Conservation (phyloP, 2,113 vertebrate genomes). For the Phalacrocorax pelagicus region DNA sequence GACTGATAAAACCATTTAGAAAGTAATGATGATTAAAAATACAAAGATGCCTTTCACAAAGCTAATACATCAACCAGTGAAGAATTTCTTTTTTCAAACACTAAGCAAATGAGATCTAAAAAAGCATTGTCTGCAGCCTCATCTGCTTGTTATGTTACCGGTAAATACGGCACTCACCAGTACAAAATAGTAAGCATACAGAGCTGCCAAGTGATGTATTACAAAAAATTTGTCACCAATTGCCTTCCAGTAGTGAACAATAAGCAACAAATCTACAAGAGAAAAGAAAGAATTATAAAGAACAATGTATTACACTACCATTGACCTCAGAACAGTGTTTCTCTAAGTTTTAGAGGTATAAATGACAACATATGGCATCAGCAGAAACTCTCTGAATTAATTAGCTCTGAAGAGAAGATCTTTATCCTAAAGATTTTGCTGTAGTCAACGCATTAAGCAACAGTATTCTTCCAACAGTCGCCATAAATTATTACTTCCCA, state of each 20-base stretch:
- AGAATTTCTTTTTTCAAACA: not conserved
- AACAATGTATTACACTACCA: not conserved
- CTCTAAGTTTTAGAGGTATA: not conserved
- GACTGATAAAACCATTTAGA: not conserved
- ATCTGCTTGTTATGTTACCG: constrained; percentile 73
- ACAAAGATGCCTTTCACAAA: not conserved
- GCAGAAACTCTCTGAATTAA: not conserved
- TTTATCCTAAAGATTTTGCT: not conserved
- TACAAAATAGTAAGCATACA: constrained; percentile 93
- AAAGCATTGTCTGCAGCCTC: constrained; percentile 65
- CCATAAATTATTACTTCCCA: not conserved
- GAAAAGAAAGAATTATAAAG: not conserved
- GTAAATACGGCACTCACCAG: constrained; percentile 90
- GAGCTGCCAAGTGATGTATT: constrained; percentile 90
- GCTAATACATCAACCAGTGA: not conserved
- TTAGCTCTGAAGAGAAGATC: not conserved
- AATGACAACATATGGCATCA: not conserved
- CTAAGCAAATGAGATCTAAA: not conserved
- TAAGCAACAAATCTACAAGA: constrained; percentile 92
- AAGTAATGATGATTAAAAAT: not conserved
- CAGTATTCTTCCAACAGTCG: not conserved
- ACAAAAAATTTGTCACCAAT: constrained; percentile 97
- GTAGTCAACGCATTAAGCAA: not conserved
- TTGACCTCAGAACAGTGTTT: not conserved
- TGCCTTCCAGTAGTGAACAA: constrained; percentile 94